phyloP scores from a whole-genome alignment of 2,797 vertebrate species.

The Hyperoplus lanceolatus region DNA sequence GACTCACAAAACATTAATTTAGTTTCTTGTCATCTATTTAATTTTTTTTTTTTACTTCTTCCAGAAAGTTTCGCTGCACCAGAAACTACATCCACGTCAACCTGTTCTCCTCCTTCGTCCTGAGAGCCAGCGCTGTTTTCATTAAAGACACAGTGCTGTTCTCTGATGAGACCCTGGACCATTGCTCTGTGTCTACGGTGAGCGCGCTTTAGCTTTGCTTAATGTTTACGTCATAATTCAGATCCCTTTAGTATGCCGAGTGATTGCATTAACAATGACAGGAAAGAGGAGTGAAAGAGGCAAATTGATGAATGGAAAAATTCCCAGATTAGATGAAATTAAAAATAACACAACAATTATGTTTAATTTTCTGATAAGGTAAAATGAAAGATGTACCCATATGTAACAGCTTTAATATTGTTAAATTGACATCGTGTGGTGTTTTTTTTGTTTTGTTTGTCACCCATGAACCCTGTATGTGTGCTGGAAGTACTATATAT shows the following conservation, averaged over 20 bases:
- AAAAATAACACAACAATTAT: not conserved
- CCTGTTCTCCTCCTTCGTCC: slow-evolving; percentile 91
- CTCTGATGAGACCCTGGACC: slow-evolving; percentile 90
- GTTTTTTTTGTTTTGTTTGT: not conserved
- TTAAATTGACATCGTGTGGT: not conserved
- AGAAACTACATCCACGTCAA: slow-evolving; percentile 95
- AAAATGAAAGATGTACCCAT: not conserved
- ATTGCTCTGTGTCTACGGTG: slow-evolving; percentile 92
- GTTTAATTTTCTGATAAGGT: not conserved
- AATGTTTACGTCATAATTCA: slow-evolving; percentile 11
- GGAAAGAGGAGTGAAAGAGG: slow-evolving; percentile 1
- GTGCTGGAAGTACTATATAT: not conserved
- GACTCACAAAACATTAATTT: not conserved
- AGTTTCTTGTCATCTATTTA: not conserved
- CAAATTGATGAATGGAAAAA: slow-evolving; percentile 4
- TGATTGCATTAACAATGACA: slow-evolving; percentile 37
- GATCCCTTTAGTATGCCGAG: slow-evolving; percentile 14
- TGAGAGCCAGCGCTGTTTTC: slow-evolving; percentile 91
- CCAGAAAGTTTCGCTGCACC: slow-evolving; percentile 92
- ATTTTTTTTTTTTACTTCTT: not conserved
- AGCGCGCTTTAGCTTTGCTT: slow-evolving; percentile 29
- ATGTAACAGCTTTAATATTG: not conserved
- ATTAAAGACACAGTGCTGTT: slow-evolving; percentile 92
- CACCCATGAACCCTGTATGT: not conserved
- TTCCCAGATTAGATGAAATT: not conserved